Base-by-base conservation (phyloP, 1,140 invertebrate genomes). In the Euglossa dilemma region DNA sequence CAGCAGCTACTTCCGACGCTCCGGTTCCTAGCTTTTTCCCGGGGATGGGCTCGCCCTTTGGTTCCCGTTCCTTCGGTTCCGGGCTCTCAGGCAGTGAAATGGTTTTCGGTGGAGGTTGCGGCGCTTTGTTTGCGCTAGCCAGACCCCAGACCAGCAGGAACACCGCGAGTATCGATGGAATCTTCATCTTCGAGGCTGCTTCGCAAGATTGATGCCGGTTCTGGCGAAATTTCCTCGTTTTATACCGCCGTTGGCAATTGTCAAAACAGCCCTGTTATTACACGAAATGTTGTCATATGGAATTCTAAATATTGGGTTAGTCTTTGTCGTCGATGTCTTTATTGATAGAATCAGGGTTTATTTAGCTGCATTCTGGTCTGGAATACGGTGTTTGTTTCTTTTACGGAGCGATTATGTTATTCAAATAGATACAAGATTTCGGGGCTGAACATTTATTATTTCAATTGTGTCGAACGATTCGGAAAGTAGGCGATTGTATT, bases 101-200 rank as follows among this genome's bases (percentile, higher is more conserved):
- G 47, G 47, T 2, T 12, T 50, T 9, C 8, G 47, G 12, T 12
- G 47, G 47, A 9, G 47, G 12, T 50, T 50, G 9, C 47, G 12
- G 3, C 25, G 14, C 14, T 20, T 63, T 25, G 50, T 36, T 20
- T 74, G 56, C 56, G 73, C 61, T 56, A 52, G 56, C 61, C n/a
- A 84, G 28, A 66, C 78, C 63, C 70, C 82, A 84, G 36, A 70
- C 28, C 25, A 85, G 80, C 28, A 82, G 69, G 66, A 73, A 77
- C 36, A 74, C 63, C 69, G 57, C 73, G 70, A 85, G 56, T 72
- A 81, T 73, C 52, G 84, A 73, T 82, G 80, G 73, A 69, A 77
- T 83, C 84, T 85, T 85, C 84, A 85, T 85, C 80, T 85, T 85
- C 67, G 59, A 50, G 36, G 66, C 59, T 56, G 56, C 59, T 77